Evolutionary conservation across 2,113 vertebrate genomes (phyloP).

Genomic region (Rhegmatorhina hoffmannsi): DNA sequence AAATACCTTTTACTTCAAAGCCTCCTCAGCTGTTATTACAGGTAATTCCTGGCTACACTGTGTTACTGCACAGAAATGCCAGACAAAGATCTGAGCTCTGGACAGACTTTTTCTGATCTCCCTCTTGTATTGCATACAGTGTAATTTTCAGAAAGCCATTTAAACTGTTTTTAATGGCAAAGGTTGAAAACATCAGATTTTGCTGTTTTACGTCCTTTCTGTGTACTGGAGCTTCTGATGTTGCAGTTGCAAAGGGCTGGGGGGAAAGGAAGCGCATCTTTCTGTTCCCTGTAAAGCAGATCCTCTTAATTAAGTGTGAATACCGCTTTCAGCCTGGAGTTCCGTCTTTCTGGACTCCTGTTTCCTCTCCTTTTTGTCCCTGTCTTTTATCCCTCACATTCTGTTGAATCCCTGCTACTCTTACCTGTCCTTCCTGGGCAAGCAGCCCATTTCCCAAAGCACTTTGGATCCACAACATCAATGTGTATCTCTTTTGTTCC

Average conservation of each 20-base stretch:
- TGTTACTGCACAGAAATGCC: background rate
- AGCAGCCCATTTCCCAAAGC: background rate
- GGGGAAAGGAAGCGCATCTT: rapidly evolving
- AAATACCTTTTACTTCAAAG: background rate
- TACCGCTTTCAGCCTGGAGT: background rate
- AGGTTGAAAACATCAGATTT: slow-evolving; percentile 39
- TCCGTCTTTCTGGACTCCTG: slow-evolving; percentile 16
- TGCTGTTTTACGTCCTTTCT: background rate
- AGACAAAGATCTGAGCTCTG: background rate
- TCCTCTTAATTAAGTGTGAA: slow-evolving; percentile 50
- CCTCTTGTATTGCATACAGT: background rate
- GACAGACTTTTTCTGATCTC: background rate
- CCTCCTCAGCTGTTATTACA: background rate
- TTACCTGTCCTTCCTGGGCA: slow-evolving; percentile 7
- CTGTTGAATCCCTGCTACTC: background rate
- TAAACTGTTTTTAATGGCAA: background rate
- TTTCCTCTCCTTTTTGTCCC: background rate
- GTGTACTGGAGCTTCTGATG: background rate
- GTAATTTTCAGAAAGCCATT: background rate
- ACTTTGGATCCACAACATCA: background rate
- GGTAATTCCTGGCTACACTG: background rate
- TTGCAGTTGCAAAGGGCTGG: background rate
- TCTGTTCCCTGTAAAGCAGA: background rate
- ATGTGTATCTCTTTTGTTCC: background rate
- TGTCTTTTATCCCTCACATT: background rate